Base-by-base conservation (phyloP, 2,888 invertebrate genomes). In the Microplitis deprimator region DNA sequence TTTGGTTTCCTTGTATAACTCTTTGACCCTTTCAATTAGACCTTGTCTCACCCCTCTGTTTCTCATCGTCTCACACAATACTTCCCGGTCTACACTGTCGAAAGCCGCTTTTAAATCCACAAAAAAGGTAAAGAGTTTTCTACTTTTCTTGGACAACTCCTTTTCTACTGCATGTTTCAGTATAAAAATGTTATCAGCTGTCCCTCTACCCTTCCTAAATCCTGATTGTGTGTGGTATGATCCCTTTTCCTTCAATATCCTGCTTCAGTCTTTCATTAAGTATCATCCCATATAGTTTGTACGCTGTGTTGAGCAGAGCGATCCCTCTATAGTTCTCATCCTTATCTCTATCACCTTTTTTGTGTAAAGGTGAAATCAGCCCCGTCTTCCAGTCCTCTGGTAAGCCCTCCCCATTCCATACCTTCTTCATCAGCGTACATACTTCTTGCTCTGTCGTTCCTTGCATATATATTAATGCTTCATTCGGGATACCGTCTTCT, bases 51-150 rank as follows among this genome's bases (percentile, higher is more conserved):
- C 65, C 5, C 76, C 71, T 38, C 41, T 75, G 7, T 41, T 75
- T 68, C 50, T 20, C 77, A 82, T 77, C 5, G 76, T 73, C 29
- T 79, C 77, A 78, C 79, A 79, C 59, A 84, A 8, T 41, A 75
- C 75, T 7, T 67, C 29, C 68, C 82, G 79, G 38, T 80, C 74
- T 7, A 84, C 74, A 7, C 68, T 78, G 59, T 82, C 82, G 13
- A 83, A 83, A 0, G 82, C 82, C 4, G 79, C 81, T 40, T 80
- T 82, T 50, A 82, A 64, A 69, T 83, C 82, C 1, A 79, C 70
- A 65, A 82, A 83, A 1, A 77, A 61, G 0, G 67, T 64, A 20
- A 61, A 78, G 0, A 80, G 61, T 73, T 78, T 79, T 59, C 64
- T 29, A 6, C 75, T 73, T 73, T 64, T 39, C 29, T 69, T 62